Base-by-base conservation (phyloP, 2,113 vertebrate species). In the Oxyura jamaicensis region DNA sequence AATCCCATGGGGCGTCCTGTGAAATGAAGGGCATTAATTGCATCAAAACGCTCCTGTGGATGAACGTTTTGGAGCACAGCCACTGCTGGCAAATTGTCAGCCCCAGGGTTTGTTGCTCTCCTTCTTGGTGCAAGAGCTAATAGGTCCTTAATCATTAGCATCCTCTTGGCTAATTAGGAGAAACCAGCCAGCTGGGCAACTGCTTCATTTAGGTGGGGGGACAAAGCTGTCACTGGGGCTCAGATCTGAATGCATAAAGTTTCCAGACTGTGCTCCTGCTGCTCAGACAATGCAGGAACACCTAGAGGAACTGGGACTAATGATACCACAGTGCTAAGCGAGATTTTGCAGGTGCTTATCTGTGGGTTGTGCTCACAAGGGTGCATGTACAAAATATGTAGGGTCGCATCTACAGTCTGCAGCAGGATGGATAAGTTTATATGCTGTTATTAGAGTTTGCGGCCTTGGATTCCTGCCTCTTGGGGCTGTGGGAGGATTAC, bases 341-440 rank as follows among this genome's bases (percentile, higher is more conserved):
- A 7, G 77, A 35, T 33, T 60, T 55, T 60, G 31, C 25, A 26
- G 13, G 8, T 42, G 21, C 3, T 0, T 11, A 3, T 16, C 18
- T 7, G 2, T 52, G 55, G 55, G 31, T 5, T 23, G 8, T 9
- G 14, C 44, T 73, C 28, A 13, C n/a, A 55, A 55, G 72, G 53
- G 18, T 3, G 6, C 5, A 4, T 4, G 1, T 26, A 10, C 20
- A 28, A 11, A 17, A 6, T 11, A 10, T 8, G 12, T 14, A n/a
- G 21, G 3, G 11, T 50, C 26, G 21, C n/a, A 46, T 42, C 17
- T 5, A 4, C 10, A 19, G 74, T 36, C 60, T 11, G 0, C 7
- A 75, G 22, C 33, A 48, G 35, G 26, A 60, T 66, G 53, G 22
- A 7, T 50, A 53, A 50, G 4, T 14, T 41, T 42, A 7, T 25